Conservation (phyloP, 1,140 invertebrate species). For the Drosophila sturtevanti region DNA sequence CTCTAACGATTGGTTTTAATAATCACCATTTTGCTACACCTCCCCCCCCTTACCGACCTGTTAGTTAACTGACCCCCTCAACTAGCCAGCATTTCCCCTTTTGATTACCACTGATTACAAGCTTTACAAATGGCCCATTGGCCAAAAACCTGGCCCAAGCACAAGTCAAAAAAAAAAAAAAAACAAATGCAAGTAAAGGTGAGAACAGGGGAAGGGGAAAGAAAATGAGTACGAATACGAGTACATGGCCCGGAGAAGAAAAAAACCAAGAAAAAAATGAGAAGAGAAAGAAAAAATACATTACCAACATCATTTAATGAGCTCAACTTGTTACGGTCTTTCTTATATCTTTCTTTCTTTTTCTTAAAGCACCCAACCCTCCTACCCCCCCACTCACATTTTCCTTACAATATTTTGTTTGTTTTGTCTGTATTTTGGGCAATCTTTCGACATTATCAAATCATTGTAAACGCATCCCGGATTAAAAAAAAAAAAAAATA, state of each 20-base stretch:
- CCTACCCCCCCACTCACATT: neutral
- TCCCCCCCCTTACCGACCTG: neutral
- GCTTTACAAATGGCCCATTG: slow-evolving; percentile 9
- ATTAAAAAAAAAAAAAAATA: neutral
- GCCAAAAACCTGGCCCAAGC: neutral
- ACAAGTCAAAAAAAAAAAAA: neutral
- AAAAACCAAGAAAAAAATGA: slow-evolving; percentile 1
- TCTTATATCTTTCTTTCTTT: neutral
- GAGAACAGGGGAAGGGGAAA: neutral
- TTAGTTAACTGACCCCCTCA: neutral
- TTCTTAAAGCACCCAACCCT: no score
- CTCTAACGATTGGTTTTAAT: neutral
- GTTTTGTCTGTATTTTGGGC: neutral
- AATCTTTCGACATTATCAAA: slow-evolving; percentile 14
- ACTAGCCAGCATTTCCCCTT: neutral
- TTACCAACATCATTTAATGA: neutral
- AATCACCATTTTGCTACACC: neutral
- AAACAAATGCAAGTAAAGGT: neutral
- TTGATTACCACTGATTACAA: slow-evolving; percentile 16
- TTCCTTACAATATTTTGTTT: neutral
- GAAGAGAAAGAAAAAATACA: no score
- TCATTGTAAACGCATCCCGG: slow-evolving; percentile 18
- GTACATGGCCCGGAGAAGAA: neutral
- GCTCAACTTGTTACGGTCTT: slow-evolving; percentile 2
- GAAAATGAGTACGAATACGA: slow-evolving; percentile 1